Base-by-base conservation (phyloP, 2,797 vertebrate species). In the Sphenopsis melanotis region DNA sequence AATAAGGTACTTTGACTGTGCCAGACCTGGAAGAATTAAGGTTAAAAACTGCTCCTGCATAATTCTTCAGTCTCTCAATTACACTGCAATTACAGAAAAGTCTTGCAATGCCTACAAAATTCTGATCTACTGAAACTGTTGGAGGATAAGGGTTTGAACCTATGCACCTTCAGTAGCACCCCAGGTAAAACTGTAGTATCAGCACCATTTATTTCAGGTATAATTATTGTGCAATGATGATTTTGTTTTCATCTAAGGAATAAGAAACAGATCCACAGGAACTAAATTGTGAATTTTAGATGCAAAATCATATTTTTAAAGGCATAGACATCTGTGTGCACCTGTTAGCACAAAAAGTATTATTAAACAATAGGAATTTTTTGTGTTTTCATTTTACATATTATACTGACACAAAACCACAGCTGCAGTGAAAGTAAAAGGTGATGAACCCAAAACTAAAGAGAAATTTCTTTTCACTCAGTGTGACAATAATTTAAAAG, bases 181-280 rank as follows among this genome's bases (percentile, higher is more conserved):
- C 27, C 16, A 68, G 41, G 21, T 70, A 57, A 71, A 94, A 68
- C 10, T 4, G 2, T 52, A 39, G 12, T 13, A 52, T 20, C 5
- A 5, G 12, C 30, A 76, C 19, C 37, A 52, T 2, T 91, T 27
- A 84, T 49, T 80, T 63, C 32, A 53, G 34, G 7, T 53, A 34
- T 20, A 77, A 81, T 55, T 64, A 78, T 70, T 50, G 80, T 46
- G 44, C 37, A 12, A 42, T 61, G 9, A 72, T 59, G 18, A 66
- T 50, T 93, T 77, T 76, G 10, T 66, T 96, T 93, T 83, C 29
- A 65, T 52, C 36, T 66, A 87, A 94, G 47, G 78, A 92, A 79
- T 7, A 14, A 21, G 39, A 83, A 52, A 11, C 17, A 47, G 42
- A 50, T 24, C 24, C 56, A 76, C 12, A 61, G n/a, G 37, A 94